These are phyloP conservation scores for Urocyon cinereoargenteus DNA, from an alignment of 2,797 vertebrate species.

Conservation along the genomic window DNA sequence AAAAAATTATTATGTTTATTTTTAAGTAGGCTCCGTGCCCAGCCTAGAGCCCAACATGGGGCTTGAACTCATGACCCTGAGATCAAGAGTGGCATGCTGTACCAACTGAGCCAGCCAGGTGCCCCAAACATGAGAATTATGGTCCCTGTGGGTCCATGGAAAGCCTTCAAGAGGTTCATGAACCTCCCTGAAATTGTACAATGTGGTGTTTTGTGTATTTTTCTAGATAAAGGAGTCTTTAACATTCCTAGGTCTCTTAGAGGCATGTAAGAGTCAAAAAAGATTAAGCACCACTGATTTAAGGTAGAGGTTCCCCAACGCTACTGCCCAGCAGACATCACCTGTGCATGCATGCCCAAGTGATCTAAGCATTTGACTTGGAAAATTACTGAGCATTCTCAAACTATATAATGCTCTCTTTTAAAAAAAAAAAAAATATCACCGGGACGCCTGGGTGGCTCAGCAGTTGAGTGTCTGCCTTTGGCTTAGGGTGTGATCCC, in stretches of 20 bases:
- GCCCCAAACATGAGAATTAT: neutral
- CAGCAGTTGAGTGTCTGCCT: no score
- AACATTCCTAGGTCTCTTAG: neutral
- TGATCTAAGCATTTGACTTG: conserved; percentile 25
- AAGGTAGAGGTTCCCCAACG: neutral
- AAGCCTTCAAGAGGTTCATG: conserved; percentile 1
- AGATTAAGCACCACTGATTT: neutral
- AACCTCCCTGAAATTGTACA: conserved; percentile 9
- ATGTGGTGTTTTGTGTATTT: neutral
- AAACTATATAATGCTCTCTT: neutral
- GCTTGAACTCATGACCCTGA: neutral
- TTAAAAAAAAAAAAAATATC: conserved; percentile 1
- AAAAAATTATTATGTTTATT: no score
- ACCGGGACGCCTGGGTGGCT: neutral
- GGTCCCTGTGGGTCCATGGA: neutral
- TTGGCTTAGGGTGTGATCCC: no score
- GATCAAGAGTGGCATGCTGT: neutral
- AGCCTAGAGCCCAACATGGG: neutral
- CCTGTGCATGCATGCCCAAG: neutral
- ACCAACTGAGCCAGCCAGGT: neutral
- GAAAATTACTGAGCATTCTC: conserved; percentile 44
- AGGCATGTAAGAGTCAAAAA: neutral
- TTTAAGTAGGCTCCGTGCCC: no score
- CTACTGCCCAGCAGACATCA: neutral
- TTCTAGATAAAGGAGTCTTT: conserved; percentile 9